phyloP scores from a whole-genome alignment of 2,113 vertebrate genomes.

The Antechinus flavipes region DNA sequence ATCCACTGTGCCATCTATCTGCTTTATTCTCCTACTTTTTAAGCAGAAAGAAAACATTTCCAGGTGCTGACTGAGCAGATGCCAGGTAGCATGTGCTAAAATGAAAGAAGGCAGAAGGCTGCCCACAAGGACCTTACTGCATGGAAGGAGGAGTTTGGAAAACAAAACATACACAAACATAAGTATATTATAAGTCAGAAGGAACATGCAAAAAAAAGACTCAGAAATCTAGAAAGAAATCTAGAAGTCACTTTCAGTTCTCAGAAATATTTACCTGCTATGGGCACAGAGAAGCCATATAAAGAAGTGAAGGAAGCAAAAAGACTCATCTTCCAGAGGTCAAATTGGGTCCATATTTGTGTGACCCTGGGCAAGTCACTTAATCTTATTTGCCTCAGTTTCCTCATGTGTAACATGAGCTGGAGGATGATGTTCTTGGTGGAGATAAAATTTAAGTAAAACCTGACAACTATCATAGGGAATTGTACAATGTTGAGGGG shows the following conservation, averaged over 20 bases:
- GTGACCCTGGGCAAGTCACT: background rate
- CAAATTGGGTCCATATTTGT: background rate
- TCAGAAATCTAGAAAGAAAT: background rate
- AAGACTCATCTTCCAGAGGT: background rate
- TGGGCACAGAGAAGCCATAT: background rate
- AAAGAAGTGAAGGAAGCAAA: too few relatives aligned
- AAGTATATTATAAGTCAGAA: background rate
- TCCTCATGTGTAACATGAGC: background rate
- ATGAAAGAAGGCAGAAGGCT: background rate
- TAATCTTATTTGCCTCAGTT: background rate
- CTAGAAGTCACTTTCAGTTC: background rate
- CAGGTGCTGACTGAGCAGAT: background rate
- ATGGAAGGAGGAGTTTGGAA: too few relatives aligned
- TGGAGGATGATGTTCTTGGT: background rate
- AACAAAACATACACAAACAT: background rate
- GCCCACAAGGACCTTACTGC: background rate
- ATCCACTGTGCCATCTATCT: too few relatives aligned
- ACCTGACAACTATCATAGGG: background rate
- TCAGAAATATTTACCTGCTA: background rate
- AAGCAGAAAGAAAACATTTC: background rate
- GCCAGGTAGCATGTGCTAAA: background rate
- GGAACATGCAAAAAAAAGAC: background rate
- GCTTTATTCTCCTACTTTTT: background rate
- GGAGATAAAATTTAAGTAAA: background rate
- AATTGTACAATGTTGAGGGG: background rate